Evolutionary conservation across 2,797 vertebrate genomes (phyloP), one percentile per base, ranked within the genome.

Genomic region (Forpus xanthops): DNA sequence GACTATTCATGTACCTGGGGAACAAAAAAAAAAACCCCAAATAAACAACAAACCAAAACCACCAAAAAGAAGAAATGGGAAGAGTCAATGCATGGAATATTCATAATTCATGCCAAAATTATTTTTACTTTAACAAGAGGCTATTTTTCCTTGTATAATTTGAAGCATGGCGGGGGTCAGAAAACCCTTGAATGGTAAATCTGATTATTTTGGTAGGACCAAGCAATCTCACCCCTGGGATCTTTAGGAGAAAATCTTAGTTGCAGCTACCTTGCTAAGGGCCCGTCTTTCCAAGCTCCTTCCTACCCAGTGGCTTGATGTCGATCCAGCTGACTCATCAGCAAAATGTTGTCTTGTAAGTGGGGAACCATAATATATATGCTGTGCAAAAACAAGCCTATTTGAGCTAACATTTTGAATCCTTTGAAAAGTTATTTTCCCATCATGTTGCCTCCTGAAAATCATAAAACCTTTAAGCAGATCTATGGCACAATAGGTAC

Each of bases 351-450:
- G 12, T 14, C 77, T 41, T 64, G 19, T 1, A 8, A 6, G 10
- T 7, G 31, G 45, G 21, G 52, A 56, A 14, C 8, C 6, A 1
- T 6, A 25, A 14, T 0, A 0, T 1, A 1, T 23, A 3, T 0
- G 2, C 5, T 6, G 25, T 5, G 15, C 21, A 45, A 52, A 50
- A 60, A 12, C 25, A 23, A 20, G 41, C 6, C 21, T 42, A 13
- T 14, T 19, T 41, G 52, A 39, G 66, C 12, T 14, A 31, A 66
- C 8, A 5, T 7, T 19, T 3, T 24, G 31, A 61, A 62, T 18
- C 52, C 52, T 53, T 42, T 17, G 9, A 15, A 12, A 61, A 90
- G 31, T 61, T 31, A 16, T 58, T 79, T 78, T 78, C 49, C 45
- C 15, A 24, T 28, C 23, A 11, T 13, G 12, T 42, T 65, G 37